Percentiles rank a stretch among this genome's conserved stretches.
These are phyloP conservation scores for Labrus mixtus DNA, from an alignment of 2,113 vertebrate species.

Conservation along the genomic window DNA sequence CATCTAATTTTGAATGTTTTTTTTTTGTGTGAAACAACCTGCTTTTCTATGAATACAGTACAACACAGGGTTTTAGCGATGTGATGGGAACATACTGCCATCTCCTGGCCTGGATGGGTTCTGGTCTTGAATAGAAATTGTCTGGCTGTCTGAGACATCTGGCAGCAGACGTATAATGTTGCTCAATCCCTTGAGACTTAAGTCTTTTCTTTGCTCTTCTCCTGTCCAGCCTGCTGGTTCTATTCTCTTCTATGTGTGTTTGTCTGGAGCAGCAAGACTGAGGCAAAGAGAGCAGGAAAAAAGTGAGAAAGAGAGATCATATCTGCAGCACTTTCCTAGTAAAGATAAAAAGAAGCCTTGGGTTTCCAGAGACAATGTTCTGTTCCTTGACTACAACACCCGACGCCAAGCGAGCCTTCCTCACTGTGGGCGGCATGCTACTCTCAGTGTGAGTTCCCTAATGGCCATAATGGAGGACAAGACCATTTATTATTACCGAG, in stretches of 20 bases:
- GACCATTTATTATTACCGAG: constrained; percentile 81
- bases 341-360: constrained; percentile 45
- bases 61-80: not conserved
- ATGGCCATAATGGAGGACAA: constrained; percentile 81
- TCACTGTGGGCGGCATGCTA: constrained; percentile 74
- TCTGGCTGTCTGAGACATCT: constrained; percentile 54
- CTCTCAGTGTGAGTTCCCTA: constrained; percentile 78
- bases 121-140: constrained; percentile 18
- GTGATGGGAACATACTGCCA: constrained; percentile 78
- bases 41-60: constrained; percentile 16
- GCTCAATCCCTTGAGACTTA: constrained; percentile 37
- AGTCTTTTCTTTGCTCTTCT: constrained; percentile 28
- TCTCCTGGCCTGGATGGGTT: constrained; percentile 69
- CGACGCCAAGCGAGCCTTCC: constrained; percentile 65
- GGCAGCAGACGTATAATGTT: constrained; percentile 53
- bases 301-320: constrained; percentile 7
- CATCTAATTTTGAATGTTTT: constrained; percentile 30
- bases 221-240: constrained; percentile 36
- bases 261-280: not conserved
- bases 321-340: constrained; percentile 13
- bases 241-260: constrained; percentile 39
- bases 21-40: constrained; percentile 8
- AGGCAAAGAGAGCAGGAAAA: constrained; percentile 15
- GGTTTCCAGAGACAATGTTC: constrained; percentile 66
- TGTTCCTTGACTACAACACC: constrained; percentile 50